Evolutionary conservation across 1,140 invertebrate genomes (phyloP).

Genomic region (Mamestra configurata): DNA sequence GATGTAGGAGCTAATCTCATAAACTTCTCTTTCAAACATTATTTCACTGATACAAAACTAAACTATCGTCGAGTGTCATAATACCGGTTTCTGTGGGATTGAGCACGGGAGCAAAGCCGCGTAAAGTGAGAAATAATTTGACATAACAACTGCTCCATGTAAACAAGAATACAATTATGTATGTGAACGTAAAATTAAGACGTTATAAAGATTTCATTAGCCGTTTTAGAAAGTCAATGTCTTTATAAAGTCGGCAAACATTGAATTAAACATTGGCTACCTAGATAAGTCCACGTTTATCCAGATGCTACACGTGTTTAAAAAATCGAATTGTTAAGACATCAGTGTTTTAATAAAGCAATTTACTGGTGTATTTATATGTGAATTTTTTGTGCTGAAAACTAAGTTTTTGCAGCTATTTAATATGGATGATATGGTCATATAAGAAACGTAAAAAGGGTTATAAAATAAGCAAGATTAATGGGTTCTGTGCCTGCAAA

Average conservation of each 20-base stretch:
- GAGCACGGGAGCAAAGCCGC: no score
- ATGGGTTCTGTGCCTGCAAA: not conserved
- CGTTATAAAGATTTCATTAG: conserved; percentile 27
- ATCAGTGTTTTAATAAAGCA: not conserved
- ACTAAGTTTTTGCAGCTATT: not conserved
- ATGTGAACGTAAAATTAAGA: conserved; percentile 19
- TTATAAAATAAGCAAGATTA: not conserved
- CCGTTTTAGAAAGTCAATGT: conserved; percentile 32
- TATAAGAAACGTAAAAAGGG: not conserved
- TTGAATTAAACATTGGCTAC: conserved; percentile 28
- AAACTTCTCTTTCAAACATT: no score
- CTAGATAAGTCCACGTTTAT: conserved; percentile 13
- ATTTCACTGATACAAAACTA: no score
- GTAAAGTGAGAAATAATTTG: not conserved
- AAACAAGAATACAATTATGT: conserved; percentile 7
- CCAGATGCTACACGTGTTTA: conserved; percentile 12
- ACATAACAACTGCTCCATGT: not conserved
- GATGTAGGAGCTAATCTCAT: no score
- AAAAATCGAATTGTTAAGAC: conserved; percentile 2
- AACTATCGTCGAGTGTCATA: no score
- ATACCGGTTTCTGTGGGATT: no score
- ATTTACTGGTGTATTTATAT: not conserved
- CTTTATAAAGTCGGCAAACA: conserved; percentile 24
- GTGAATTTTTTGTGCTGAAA: not conserved
- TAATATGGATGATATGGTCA: not conserved